Evolutionary conservation across 2,888 invertebrate species (phyloP), one percentile per base, ranked within the genome.

Genomic region (Electrophaes corylata): DNA sequence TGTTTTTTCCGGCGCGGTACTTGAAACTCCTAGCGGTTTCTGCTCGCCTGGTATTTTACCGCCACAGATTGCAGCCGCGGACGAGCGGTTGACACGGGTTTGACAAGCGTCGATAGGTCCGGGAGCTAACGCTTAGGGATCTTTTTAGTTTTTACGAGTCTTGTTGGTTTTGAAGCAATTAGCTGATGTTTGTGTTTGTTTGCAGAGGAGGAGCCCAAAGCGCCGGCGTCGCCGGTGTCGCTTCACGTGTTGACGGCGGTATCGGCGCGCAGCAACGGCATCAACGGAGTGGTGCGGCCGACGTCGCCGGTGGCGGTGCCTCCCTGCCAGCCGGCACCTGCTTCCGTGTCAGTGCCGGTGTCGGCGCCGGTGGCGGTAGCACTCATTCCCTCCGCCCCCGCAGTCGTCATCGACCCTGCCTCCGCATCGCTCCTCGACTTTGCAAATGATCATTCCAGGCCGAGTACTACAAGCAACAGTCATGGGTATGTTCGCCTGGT

Each of bases 391-490:
- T 67, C 74, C 57, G 67, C 73, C 63, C 65, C 70, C 63, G 57
- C 58, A 62, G 69, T 71, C 58, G 64, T 73, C 68, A 71, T 61
- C 58, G 69, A 71, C 66, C 63, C 76, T 65, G 72, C 79, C 75
- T 73, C 78, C 76, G 78, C 82, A 65, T 76, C 83, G 62, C 79
- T 81, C 78, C 83, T 84, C 79, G 89, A 90, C 77, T 89, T 86
- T 79, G 83, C 83, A 86, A 88, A 88, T 84, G 91, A 92, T 89
- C 91, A 90, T 89, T 92, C 91, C 86, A 91, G 91, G 81, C 87
- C 88, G 77, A 86, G 90, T 70, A 84, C 87, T 69, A 81, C 83
- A 65, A 91, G 85, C 79, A 88, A 73, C 78, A 88, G 86, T 78
- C 90, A 90, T 79, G 91, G 91, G 92, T 92, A 79, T 86, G 83